Evolutionary conservation across 2,888 invertebrate species (phyloP).

Genomic region (Phasia obesa): DNA sequence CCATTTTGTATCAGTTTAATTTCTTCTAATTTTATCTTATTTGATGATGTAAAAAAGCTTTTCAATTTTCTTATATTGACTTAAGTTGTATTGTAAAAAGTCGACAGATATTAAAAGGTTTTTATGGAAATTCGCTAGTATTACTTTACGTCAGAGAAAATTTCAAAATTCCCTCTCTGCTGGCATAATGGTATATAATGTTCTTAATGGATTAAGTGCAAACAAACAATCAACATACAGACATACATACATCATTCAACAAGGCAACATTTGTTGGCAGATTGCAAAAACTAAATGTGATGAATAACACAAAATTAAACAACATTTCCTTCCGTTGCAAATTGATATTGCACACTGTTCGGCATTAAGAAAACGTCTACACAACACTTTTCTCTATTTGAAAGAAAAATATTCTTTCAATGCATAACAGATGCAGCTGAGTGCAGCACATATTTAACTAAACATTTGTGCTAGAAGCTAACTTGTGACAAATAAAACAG

Average conservation of each 20-base stretch:
- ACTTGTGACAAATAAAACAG: conserved; percentile 51
- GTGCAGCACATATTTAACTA: conserved; percentile 16
- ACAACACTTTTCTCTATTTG: background rate
- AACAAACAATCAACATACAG: conserved; percentile 38
- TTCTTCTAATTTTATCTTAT: no score
- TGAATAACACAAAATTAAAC: conserved; percentile 56
- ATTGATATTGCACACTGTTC: conserved; percentile 66
- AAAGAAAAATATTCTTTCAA: conserved; percentile 37
- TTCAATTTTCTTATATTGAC: no score
- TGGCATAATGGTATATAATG: background rate
- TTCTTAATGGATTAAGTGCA: conserved; percentile 34
- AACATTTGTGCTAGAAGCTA: conserved; percentile 3
- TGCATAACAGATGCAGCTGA: conserved; percentile 52
- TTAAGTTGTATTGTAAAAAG: no score
- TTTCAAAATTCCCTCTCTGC: background rate
- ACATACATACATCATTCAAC: conserved; percentile 45
- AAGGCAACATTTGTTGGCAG: conserved; percentile 28
- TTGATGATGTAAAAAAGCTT: no score
- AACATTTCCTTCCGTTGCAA: conserved; percentile 64
- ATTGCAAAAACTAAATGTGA: conserved; percentile 11
- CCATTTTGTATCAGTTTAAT: no score
- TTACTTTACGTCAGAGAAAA: no score
- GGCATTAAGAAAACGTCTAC: conserved; percentile 34
- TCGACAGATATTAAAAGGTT: no score
- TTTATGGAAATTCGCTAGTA: no score